Conservation (phyloP, 2,888 invertebrate species). For the Campoletis raptor region DNA sequence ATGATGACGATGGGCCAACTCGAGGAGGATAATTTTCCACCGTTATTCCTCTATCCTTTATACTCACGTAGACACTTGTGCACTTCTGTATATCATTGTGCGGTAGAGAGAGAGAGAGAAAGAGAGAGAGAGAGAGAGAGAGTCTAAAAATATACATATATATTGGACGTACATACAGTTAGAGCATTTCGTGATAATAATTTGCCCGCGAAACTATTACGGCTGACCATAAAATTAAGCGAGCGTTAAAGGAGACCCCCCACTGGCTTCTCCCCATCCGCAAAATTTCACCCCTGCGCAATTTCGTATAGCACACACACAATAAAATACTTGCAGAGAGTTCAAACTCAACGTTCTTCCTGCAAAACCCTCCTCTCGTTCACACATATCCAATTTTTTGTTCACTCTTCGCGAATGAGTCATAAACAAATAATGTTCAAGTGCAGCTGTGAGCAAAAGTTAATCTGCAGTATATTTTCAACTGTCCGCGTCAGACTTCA, state of each 20-base stretch:
- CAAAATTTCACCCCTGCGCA: slow-evolving; percentile 49
- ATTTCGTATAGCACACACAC: not conserved
- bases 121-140: not conserved
- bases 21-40: slow-evolving; percentile 76
- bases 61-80: not conserved
- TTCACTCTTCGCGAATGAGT: not conserved
- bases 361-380: not conserved
- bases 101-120: slow-evolving; percentile 8
- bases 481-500: no score
- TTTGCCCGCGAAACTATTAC: slow-evolving; percentile 79
- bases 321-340: slow-evolving; percentile 21
- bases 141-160: not conserved
- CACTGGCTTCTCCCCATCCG: slow-evolving; percentile 25
- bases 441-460: not conserved
- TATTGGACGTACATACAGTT: not conserved
- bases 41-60: slow-evolving; percentile 59
- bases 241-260: slow-evolving; percentile 70
- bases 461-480: no score
- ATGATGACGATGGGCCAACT: slow-evolving; percentile 41
- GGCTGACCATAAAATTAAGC: slow-evolving; percentile 81
- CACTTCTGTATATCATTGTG: slow-evolving; percentile 14
- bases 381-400: slow-evolving; percentile 4
- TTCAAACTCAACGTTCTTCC: not conserved
- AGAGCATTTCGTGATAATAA: slow-evolving; percentile 79
- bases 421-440: not conserved